Conservation (phyloP, 1,140 invertebrate species). For the Drosophila ambigua region DNA sequence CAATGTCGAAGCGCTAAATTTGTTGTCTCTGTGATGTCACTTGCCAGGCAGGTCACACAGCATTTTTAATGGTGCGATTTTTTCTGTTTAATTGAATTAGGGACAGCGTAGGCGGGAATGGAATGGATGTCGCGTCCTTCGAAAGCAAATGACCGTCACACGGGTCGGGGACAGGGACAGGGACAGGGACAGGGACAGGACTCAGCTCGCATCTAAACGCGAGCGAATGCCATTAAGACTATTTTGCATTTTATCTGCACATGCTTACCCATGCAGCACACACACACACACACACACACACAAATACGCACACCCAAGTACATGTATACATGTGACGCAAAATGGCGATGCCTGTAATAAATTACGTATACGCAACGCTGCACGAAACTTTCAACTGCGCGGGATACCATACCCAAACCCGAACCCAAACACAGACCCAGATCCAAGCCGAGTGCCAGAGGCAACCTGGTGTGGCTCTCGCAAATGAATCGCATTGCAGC, state of each 20-base stretch:
- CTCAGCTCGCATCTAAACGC: conserved; percentile 32
- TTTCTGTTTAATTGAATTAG: conserved; percentile 70
- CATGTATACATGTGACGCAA: conserved; percentile 38
- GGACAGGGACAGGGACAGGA: background rate
- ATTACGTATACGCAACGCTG: conserved; percentile 75
- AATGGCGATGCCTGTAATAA: conserved; percentile 75
- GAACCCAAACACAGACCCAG: background rate
- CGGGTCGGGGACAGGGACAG: background rate
- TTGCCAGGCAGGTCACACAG: conserved; percentile 55
- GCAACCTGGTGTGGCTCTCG: background rate
- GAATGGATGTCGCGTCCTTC: background rate
- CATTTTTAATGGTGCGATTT: conserved; percentile 57
- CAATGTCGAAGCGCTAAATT: conserved; percentile 31
- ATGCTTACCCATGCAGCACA: conserved; percentile 26
- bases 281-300: background rate
- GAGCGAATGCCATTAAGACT: conserved; percentile 34
- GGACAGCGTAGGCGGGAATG: conserved; percentile 1
- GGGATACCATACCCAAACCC: conserved; percentile 12
- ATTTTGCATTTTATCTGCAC: conserved; percentile 73
- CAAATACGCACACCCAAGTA: conserved; percentile 16
- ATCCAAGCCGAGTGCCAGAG: conserved; percentile 1
- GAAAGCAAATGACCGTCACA: conserved; percentile 24
- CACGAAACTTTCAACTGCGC: conserved; percentile 58
- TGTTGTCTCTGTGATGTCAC: conserved; percentile 14
- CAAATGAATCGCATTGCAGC: conserved; percentile 19